Conservation (phyloP, 92 coral and sea anemone genomes). For the Epizoanthus rinbou region DNA sequence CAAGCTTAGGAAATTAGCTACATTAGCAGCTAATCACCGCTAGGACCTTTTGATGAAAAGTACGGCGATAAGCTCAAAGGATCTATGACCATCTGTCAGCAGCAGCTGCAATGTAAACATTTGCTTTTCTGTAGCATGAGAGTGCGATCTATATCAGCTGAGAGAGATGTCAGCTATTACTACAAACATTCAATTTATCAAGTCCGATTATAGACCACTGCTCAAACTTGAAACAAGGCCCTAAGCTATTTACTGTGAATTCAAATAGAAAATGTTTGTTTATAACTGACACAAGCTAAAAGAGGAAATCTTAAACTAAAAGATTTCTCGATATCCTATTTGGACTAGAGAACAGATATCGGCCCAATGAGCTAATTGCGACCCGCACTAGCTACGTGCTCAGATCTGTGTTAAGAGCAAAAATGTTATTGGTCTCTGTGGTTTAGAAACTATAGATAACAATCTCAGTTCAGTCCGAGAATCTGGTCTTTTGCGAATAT, state of each 20-base stretch:
- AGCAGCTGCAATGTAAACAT: slow-evolving; percentile 21
- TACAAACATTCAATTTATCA: neutral
- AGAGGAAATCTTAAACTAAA: slow-evolving; percentile 7
- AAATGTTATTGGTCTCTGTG: slow-evolving; percentile 21
- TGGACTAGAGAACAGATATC: slow-evolving; percentile 4
- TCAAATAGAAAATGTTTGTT: neutral
- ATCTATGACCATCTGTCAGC: slow-evolving; percentile 7
- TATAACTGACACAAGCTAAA: slow-evolving; percentile 12
- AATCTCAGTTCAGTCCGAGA: slow-evolving; percentile 9
- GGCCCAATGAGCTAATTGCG: neutral
- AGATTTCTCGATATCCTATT: neutral
- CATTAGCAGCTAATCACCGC: slow-evolving; percentile 34
- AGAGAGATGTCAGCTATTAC: neutral
- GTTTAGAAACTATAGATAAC: slow-evolving; percentile 10
- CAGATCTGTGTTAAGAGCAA: neutral
- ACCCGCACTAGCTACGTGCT: neutral
- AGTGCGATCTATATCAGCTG: neutral
- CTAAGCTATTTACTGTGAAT: slow-evolving; percentile 12
- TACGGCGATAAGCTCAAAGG: slow-evolving; percentile 1
- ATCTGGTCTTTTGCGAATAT: neutral
- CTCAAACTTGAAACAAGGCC: neutral
- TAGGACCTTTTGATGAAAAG: slow-evolving; percentile 43
- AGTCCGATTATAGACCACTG: neutral
- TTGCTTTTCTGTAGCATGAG: slow-evolving; percentile 21
- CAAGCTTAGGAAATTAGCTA: slow-evolving; percentile 30